Evolutionary conservation across 2,113 vertebrate genomes (phyloP).

Genomic region (Plestiodon gilberti): DNA sequence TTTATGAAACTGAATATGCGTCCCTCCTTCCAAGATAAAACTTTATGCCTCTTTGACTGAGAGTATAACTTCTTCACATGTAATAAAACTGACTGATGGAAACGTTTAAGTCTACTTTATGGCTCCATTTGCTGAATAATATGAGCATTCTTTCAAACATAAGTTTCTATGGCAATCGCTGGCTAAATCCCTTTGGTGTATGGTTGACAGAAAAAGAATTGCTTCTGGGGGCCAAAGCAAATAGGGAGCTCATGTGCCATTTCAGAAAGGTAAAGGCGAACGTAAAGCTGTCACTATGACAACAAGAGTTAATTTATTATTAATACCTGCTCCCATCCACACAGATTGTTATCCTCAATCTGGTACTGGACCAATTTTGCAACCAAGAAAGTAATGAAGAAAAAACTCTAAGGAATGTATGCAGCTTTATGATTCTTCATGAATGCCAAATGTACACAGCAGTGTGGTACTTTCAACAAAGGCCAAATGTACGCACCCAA

Average conservation of each 20-base stretch:
- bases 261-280: constrained; percentile 4
- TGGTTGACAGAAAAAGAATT: neutral
- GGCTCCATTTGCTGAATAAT: constrained; percentile 4
- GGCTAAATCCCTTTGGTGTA: constrained; percentile 1
- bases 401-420: constrained; percentile 25
- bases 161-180: constrained; percentile 5
- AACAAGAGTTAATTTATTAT: neutral
- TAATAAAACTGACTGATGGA: constrained; percentile 28
- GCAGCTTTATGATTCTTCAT: neutral
- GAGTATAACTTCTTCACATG: constrained; percentile 16
- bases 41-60: constrained; percentile 15
- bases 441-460: neutral
- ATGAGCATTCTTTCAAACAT: constrained; percentile 8
- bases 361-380: neutral
- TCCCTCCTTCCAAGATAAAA: constrained; percentile 15
- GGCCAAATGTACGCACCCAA: neutral
- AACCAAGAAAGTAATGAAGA: neutral
- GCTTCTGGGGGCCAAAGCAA: neutral
- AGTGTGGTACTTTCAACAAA: neutral
- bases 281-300: neutral
- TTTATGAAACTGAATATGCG: constrained; percentile 15
- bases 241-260: neutral
- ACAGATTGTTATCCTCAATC: neutral
- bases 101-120: constrained; percentile 17
- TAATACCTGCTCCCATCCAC: neutral